Evolutionary conservation across 2,888 invertebrate genomes (phyloP), one percentile per base, ranked within the genome.

Genomic region (Ditylenchus weischeri): DNA sequence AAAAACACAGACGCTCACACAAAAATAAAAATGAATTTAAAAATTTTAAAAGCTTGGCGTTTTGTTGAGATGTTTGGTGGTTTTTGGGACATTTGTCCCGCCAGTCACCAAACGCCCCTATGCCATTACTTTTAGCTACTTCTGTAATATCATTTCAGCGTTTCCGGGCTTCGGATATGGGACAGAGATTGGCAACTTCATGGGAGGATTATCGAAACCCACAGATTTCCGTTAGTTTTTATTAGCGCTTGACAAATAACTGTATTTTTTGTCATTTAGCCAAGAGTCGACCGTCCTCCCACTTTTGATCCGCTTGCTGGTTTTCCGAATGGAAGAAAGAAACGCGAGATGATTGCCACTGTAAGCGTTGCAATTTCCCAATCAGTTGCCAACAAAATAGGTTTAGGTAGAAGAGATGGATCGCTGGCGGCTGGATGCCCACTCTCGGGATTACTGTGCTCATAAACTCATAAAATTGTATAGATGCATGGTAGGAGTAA

Each of bases 291-390:
- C 67, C 69, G 82, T 50, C 82, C 82, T 43, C 68, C 80, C 35
- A 82, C 81, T 21, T 82, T 82, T 69, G 83, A 83, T 63, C 82
- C 82, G 0, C 72, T 81, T 54, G 71, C 70, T 57, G 82, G 82
- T 48, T 82, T 82, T 64, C 76, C 77, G 60, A 73, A 81, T 66
- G 80, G 80, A 64, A 75, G 78, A 35, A 76, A 76, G 65, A 49
- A 47, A 23, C 68, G 78, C 13, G 74, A 77, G 64, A 76, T 76
- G 74, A 62, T 66, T 21, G 59, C 59, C 7, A 69, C 73, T 11
- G 43, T 43, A 43, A 2, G 43, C 8, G 15, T 43, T 15, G 8
- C 13, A 43, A 8, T 43, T 43, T 43, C 8, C 8, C 11, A 15
- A 43, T 13, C 43, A 43, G 3, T 43, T 3, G 15, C 3, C 11